Conservation (phyloP, 2,888 invertebrate genomes). For the Andrena dorsata region DNA sequence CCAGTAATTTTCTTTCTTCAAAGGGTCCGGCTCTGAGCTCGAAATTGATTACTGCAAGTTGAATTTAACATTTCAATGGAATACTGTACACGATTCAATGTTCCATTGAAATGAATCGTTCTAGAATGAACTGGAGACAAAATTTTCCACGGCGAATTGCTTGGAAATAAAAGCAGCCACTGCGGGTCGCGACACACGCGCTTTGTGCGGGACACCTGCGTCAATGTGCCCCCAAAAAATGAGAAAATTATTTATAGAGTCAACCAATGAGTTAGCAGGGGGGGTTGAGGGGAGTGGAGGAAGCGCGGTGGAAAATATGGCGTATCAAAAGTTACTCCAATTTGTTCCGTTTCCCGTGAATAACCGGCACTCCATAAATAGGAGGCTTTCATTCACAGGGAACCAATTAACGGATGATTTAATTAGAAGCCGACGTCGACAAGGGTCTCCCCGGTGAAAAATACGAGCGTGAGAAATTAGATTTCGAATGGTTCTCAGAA, state of each 20-base stretch:
- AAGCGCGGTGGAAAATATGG: not conserved
- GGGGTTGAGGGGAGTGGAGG: too few species aligned
- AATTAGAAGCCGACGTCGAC: constrained; percentile 14
- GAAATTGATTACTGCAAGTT: too few species aligned
- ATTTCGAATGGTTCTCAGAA: not conserved
- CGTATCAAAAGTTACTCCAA: not conserved
- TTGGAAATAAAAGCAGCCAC: not conserved
- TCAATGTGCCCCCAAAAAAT: not conserved
- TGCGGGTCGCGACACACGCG: not conserved
- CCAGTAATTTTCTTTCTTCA: not conserved
- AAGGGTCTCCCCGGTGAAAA: not conserved
- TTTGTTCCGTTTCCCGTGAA: not conserved
- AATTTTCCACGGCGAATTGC: constrained; percentile 14
- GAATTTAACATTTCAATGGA: too few species aligned
- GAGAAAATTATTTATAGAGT: constrained; percentile 7
- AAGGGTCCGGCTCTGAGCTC: not conserved
- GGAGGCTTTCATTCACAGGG: not conserved
- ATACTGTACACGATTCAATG: too few species aligned
- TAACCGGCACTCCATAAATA: not conserved
- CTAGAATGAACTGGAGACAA: not conserved
- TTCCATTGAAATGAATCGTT: not conserved
- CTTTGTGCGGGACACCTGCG: not conserved
- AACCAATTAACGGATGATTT: constrained; percentile 23
- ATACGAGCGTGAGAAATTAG: not conserved
- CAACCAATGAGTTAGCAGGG: not conserved